Percentiles rank a stretch among this genome's conserved stretches.
These are phyloP conservation scores for Coptodon bakossiorum DNA, from an alignment of 2,113 vertebrate genomes.

Conservation along the genomic window DNA sequence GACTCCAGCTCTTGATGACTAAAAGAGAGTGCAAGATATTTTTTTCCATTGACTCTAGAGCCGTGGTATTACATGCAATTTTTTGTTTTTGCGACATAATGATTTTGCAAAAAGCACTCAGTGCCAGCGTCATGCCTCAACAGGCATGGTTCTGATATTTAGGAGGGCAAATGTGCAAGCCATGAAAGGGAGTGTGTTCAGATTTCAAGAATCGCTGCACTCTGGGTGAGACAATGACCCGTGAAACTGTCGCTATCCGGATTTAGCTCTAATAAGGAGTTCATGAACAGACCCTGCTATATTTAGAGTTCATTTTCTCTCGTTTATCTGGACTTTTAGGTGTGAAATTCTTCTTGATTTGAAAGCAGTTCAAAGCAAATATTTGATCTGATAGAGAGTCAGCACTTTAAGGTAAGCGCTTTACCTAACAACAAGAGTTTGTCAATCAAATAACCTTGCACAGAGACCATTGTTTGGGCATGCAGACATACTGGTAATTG, in stretches of 20 bases:
- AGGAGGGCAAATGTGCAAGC: not conserved
- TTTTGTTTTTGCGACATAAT: not conserved
- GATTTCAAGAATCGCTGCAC: not conserved
- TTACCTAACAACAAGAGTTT: not conserved
- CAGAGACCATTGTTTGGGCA: slow-evolving; percentile 36
- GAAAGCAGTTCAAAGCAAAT: not conserved
- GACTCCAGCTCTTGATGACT: slow-evolving; percentile 7
- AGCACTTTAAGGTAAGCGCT: not conserved
- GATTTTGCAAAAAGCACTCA: not conserved
- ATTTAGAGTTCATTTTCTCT: not conserved
- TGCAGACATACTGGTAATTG: slow-evolving; percentile 59
- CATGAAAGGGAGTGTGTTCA: not conserved
- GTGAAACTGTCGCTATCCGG: not conserved
- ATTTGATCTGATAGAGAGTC: not conserved
- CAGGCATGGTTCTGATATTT: slow-evolving; percentile 10
- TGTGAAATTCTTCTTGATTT: not conserved
- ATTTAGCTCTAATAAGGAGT: slow-evolving; percentile 25
- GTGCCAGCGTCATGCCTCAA: slow-evolving; percentile 11
- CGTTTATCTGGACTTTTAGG: not conserved
- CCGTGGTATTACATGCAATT: not conserved
- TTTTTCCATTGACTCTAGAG: not conserved
- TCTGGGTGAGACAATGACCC: slow-evolving; percentile 1
- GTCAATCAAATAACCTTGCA: not conserved
- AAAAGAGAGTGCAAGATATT: not conserved
- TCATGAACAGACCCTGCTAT: not conserved